phyloP scores from a whole-genome alignment of 2,113 vertebrate genomes.

The Pyrgilauda ruficollis region DNA sequence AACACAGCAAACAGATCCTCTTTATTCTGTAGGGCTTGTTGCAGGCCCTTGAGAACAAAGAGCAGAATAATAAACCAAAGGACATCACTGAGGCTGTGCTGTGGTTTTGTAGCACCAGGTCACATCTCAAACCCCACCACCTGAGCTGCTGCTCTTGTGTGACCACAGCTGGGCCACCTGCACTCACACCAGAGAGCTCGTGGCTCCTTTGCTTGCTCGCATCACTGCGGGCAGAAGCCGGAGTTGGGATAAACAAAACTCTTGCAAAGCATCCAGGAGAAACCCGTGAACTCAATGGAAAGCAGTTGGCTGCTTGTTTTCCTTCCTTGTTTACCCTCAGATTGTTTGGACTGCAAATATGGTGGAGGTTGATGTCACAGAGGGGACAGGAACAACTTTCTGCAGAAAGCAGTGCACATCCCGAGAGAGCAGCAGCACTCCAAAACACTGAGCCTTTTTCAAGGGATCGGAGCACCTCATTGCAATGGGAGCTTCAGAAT shows the following conservation, averaged over 20 bases:
- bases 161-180: background rate
- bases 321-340: background rate
- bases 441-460: background rate
- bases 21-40: background rate
- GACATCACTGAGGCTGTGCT: background rate
- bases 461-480: background rate
- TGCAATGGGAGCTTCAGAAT: background rate
- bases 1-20: background rate
- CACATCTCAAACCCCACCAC: background rate
- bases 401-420: background rate
- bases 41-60: background rate
- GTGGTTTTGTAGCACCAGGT: background rate
- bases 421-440: background rate
- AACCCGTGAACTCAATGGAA: background rate
- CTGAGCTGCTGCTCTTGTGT: background rate
- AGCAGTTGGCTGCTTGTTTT: background rate
- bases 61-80: background rate
- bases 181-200: rapidly evolving
- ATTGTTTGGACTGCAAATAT: background rate
- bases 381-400: background rate
- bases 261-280: background rate
- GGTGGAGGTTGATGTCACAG: rapidly evolving
- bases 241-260: background rate
- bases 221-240: rapidly evolving
- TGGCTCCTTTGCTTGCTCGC: background rate